Evolutionary conservation across 1,140 invertebrate species (phyloP).

Genomic region (Rhagoletis zephyria): DNA sequence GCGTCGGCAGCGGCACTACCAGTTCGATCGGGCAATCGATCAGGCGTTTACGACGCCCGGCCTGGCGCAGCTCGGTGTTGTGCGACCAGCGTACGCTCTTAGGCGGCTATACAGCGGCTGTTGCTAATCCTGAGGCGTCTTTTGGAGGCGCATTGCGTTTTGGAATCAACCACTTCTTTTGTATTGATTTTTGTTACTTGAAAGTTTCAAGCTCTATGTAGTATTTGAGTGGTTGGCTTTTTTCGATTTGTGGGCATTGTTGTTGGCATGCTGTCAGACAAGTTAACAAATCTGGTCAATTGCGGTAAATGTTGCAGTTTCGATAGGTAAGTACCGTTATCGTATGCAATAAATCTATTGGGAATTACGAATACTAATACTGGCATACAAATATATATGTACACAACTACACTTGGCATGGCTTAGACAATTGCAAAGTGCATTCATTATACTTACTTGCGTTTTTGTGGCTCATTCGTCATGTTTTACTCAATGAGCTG

Average conservation of each 20-base stretch:
- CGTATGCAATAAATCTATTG: conserved; percentile 39
- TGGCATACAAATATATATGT: neutral
- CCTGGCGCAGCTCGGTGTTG: neutral
- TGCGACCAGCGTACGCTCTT: neutral
- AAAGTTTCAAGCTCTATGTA: no score
- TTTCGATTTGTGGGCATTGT: neutral
- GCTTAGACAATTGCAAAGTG: no score
- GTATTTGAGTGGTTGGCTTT: neutral
- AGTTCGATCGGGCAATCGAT: conserved; percentile 5
- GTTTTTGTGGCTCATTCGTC: neutral
- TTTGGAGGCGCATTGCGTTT: neutral
- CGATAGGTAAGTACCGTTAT: conserved; percentile 5
- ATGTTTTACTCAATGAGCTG: neutral
- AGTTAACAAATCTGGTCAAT: conserved; percentile 35
- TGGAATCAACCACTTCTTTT: neutral
- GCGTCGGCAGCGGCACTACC: neutral
- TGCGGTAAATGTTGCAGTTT: conserved; percentile 34
- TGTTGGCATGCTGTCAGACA: neutral
- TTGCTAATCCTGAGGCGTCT: neutral
- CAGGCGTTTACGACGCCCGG: neutral
- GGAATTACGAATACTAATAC: neutral
- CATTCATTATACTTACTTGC: neutral
- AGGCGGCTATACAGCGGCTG: neutral
- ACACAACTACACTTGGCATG: neutral
- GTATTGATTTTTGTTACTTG: neutral